A percentile compares a stretch with the other conserved stretches of the same genome.
Conservation (phyloP, 2,113 vertebrate species). For the Cyanistes caeruleus region DNA sequence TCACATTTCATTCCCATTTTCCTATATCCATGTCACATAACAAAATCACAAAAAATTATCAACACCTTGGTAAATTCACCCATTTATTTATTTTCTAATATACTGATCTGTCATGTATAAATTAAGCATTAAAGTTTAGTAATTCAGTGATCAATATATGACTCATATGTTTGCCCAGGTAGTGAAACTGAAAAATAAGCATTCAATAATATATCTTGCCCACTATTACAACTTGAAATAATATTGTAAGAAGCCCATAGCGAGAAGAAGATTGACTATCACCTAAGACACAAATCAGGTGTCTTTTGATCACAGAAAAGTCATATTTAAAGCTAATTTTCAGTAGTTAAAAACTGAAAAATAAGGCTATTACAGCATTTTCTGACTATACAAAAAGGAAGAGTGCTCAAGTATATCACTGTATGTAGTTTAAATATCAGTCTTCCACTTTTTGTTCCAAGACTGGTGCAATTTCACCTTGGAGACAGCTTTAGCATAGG, state of each 20-base stretch:
- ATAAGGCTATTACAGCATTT: not conserved
- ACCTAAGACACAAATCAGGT: not conserved
- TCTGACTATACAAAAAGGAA: not conserved
- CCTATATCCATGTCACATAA: not conserved
- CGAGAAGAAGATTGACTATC: not conserved
- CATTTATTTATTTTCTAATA: not conserved
- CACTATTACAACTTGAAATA: not conserved
- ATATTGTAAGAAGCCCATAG: not conserved
- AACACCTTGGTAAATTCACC: not conserved
- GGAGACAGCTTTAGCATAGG: constrained; percentile 18
- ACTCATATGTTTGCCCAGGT: not conserved
- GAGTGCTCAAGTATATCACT: not conserved
- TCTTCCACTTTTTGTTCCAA: not conserved
- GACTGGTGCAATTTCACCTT: constrained; percentile 10
- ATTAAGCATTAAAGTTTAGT: not conserved
- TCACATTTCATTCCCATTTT: not conserved
- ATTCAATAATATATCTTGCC: not conserved
- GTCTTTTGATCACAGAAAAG: not conserved
- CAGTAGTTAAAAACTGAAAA: not conserved
- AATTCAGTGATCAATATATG: not conserved
- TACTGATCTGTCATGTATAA: not conserved
- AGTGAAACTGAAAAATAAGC: not conserved
- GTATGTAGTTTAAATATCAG: not conserved
- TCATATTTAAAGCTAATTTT: not conserved
- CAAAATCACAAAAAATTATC: not conserved